phyloP scores from a whole-genome alignment of 2,888 invertebrate species.

The Hydroisotoma schaefferi region DNA sequence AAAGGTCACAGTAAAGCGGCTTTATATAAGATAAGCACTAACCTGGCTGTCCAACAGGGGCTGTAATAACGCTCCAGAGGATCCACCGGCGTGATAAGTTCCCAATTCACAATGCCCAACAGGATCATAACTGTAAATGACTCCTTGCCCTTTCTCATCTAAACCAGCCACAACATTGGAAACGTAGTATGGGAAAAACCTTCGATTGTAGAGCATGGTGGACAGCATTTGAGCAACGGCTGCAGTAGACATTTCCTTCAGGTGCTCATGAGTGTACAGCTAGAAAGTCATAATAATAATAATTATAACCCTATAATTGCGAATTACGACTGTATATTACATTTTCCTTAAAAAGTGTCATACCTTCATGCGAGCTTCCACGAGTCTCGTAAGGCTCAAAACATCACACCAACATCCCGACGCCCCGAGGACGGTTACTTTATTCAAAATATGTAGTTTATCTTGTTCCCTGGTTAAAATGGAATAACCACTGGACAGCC shows the following conservation, averaged over 20 bases:
- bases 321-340: not conserved
- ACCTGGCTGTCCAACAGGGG: conserved; percentile 94
- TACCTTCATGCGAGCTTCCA: conserved; percentile 80
- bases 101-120: conserved; percentile 89
- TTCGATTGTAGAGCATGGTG: conserved; percentile 89
- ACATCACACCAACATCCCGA: conserved; percentile 98
- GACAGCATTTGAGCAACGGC: conserved; percentile 95
- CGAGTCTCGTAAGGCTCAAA: conserved; percentile 76
- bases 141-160: conserved; percentile 88
- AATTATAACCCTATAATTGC: not conserved
- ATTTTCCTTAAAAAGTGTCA: no score
- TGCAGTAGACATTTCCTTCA: conserved; percentile 84
- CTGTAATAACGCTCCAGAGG: conserved; percentile 83
- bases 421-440: conserved; percentile 83
- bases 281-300: conserved; percentile 51
- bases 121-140: conserved; percentile 94
- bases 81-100: conserved; percentile 82
- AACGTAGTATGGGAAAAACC: conserved; percentile 98
- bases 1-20: not conserved
- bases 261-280: conserved; percentile 93
- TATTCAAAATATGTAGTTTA: conserved; percentile 78
- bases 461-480: conserved; percentile 85
- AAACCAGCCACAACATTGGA: conserved; percentile 91
- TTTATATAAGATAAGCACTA: conserved; percentile 19
- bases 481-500: conserved; percentile 83